Evolutionary conservation across 2,797 vertebrate species (phyloP).

Genomic region (Anabacerthia variegaticeps): DNA sequence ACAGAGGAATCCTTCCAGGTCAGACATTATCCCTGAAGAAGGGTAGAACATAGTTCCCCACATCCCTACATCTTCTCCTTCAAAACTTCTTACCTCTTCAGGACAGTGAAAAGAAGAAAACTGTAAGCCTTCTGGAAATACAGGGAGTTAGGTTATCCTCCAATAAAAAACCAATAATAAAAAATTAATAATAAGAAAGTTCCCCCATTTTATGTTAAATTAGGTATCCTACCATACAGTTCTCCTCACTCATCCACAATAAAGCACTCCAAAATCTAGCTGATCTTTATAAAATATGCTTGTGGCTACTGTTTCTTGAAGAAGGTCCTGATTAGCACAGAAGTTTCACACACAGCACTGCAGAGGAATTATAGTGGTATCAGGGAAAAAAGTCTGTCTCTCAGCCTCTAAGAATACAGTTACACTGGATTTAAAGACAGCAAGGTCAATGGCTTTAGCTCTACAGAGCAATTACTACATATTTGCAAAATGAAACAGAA

Average conservation of each 20-base stretch:
- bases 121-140: neutral
- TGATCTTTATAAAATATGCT: neutral
- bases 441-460: neutral
- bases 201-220: neutral
- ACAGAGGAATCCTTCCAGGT: neutral
- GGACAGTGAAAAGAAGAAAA: neutral
- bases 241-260: neutral
- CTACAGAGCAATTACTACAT: neutral
- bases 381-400: neutral
- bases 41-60: neutral
- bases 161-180: neutral
- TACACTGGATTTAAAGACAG: neutral
- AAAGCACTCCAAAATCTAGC: neutral
- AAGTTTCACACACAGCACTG: neutral
- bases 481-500: constrained; percentile 19
- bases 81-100: neutral
- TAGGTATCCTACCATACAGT: neutral
- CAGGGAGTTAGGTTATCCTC: neutral
- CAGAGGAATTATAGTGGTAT: neutral
- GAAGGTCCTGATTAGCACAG: neutral
- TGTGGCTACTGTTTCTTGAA: neutral
- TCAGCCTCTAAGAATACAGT: neutral
- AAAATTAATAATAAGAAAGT: no score
- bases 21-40: neutral
- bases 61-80: neutral